Base-by-base conservation (phyloP, 2,797 vertebrate genomes). In the Microctenopoma steveboyesi region DNA sequence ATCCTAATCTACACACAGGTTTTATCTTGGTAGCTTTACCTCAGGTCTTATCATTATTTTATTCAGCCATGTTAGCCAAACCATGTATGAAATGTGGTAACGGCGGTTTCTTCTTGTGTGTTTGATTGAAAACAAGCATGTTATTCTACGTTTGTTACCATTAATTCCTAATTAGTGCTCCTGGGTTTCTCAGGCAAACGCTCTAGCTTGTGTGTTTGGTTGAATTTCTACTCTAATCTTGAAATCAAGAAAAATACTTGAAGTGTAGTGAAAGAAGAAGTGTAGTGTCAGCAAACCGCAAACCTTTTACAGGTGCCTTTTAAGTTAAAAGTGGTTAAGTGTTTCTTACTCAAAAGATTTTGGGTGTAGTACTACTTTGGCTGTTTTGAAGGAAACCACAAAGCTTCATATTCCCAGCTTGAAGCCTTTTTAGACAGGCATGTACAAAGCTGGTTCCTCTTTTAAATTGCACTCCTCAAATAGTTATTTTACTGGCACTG, bases 401-500 rank as follows among this genome's bases (percentile, higher is more conserved):
- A 73, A 69, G 66, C 68, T 79, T 84, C 48, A 64, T 68, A 14
- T 82, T 85, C 84, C 57, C 89, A 91, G 84, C 84, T 73, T 86
- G 86, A 81, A 78, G 52, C 74, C 72, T 45, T 78, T 65, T 84
- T 72, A 81, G 63, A 81, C 53, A 58, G 72, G 62, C 76, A 71
- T 78, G 76, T 76, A 68, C 56, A 55, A 63, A 75, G 60, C 70
- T 74, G 74, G 22, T 22, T 74, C 62, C 72, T 79, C 62, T 81
- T 84, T 78, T 78, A 80, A 84, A 51, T 74, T 64, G 50, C 65
- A 30, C 69, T 61, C 64, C 58, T 66, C 65, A 74, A 83, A 85
- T 84, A 80, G 40, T 74, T 76, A 1, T 85, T 90, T 90, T 90
- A 90, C 75, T 83, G 76, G 80, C 85, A 51, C 82, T 79, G 82